Conservation (phyloP, 2,113 vertebrate species). For the Pogona vitticeps region DNA sequence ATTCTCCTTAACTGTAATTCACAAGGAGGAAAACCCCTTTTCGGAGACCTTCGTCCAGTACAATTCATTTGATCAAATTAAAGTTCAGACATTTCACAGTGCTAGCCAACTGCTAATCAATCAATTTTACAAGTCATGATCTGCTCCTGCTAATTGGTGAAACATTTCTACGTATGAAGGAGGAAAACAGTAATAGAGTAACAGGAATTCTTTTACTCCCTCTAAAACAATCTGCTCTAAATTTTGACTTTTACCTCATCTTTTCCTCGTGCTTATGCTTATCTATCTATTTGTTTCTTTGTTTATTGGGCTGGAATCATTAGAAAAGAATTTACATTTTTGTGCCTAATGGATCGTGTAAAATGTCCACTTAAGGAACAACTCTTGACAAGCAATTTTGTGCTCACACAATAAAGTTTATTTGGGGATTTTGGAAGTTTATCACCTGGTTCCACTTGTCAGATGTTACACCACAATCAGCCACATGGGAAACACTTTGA, state of each 20-base stretch:
- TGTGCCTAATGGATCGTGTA: background rate
- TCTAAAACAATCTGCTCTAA: background rate
- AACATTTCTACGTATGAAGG: constrained; percentile 8
- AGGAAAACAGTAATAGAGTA: background rate
- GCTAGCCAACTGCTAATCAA: constrained; percentile 19
- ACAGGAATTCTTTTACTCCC: background rate
- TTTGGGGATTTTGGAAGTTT: background rate
- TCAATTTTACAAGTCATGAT: constrained; percentile 11
- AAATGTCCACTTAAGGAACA: background rate
- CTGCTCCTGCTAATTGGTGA: background rate
- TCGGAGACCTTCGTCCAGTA: background rate
- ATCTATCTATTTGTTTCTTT: background rate
- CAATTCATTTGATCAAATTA: constrained; percentile 19
- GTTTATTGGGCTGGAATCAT: background rate
- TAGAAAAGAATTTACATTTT: background rate
- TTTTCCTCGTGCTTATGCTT: background rate
- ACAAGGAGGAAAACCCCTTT: background rate
- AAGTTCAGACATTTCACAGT: background rate
- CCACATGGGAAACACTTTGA: background rate
- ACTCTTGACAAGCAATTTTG: too few relatives aligned
- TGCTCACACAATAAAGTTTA: background rate
- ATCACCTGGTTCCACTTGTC: background rate
- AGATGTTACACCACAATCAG: background rate
- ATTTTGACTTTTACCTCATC: background rate
- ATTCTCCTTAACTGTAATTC: constrained; percentile 32